phyloP scores from a whole-genome alignment of 2,113 vertebrate genomes.

The Sterrhoptilus dennistouni region DNA sequence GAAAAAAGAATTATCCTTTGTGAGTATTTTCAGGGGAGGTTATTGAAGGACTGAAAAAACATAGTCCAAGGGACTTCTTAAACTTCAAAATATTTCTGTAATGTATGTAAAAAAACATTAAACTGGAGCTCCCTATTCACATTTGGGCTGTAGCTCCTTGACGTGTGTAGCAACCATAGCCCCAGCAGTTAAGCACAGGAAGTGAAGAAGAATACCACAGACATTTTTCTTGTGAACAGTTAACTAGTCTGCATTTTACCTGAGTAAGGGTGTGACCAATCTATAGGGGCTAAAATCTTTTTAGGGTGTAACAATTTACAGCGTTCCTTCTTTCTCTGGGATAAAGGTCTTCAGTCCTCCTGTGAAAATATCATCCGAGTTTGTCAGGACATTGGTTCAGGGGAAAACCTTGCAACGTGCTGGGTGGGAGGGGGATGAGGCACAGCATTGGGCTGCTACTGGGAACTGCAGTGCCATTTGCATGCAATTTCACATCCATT shows the following conservation, averaged over 20 bases:
- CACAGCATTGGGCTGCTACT: fast-evolving
- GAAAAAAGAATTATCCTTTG: not conserved
- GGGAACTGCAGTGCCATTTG: not conserved
- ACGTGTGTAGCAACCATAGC: not conserved
- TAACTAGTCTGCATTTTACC: not conserved
- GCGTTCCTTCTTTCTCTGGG: not conserved
- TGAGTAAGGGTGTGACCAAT: not conserved
- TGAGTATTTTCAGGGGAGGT: not conserved
- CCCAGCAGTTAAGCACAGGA: constrained; percentile 59
- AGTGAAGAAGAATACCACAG: constrained; percentile 56
- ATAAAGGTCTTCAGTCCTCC: not conserved
- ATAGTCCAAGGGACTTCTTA: not conserved
- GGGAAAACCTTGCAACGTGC: not conserved
- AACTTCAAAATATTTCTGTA: not conserved
- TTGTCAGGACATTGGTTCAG: not conserved
- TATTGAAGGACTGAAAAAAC: not conserved
- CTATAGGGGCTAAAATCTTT: not conserved
- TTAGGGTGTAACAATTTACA: not conserved
- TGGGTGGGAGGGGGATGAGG: not conserved
- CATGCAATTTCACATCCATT: not conserved
- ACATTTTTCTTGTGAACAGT: constrained; percentile 8
- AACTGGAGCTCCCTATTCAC: not conserved
- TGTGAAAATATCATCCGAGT: not conserved
- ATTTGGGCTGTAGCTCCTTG: not conserved
- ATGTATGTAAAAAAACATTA: not conserved